Conservation (phyloP, 2,113 vertebrate genomes). For the Anseranas semipalmata region DNA sequence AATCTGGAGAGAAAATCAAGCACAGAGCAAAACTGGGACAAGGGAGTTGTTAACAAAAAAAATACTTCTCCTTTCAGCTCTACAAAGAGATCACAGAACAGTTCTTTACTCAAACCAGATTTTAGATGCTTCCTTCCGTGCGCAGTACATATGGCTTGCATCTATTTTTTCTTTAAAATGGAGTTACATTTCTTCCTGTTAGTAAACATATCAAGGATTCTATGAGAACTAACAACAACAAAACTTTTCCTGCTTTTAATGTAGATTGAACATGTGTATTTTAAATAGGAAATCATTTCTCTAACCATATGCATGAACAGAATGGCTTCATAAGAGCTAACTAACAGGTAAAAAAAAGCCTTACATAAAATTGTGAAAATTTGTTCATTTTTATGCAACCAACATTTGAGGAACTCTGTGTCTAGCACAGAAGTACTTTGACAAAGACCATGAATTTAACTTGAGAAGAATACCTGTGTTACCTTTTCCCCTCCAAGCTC, state of each 20-base stretch:
- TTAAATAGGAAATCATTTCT: not conserved
- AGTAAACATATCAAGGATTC: slow-evolving; percentile 54
- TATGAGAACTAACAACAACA: slow-evolving; percentile 23
- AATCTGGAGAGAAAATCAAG: slow-evolving; percentile 54
- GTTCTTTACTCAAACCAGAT: slow-evolving; percentile 67
- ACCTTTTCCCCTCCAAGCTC: not conserved
- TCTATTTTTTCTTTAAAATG: slow-evolving; percentile 44
- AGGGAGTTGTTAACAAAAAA: slow-evolving; percentile 61
- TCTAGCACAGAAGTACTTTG: not conserved
- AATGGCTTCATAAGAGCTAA: not conserved
- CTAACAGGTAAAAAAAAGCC: slow-evolving; percentile 24
- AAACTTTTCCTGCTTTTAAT: slow-evolving; percentile 30
- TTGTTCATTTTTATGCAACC: not conserved
- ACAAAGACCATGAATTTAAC: not conserved
- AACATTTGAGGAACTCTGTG: not conserved
- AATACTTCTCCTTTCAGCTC: slow-evolving; percentile 48
- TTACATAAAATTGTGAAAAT: not conserved
- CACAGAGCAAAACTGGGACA: slow-evolving; percentile 55
- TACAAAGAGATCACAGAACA: slow-evolving; percentile 70
- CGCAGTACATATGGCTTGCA: slow-evolving; percentile 44
- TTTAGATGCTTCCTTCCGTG: slow-evolving; percentile 51
- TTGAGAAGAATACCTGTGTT: not conserved
- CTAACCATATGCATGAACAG: not conserved
- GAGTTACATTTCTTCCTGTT: slow-evolving; percentile 66
- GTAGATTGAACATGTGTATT: not conserved